Conservation (phyloP, 2,797 vertebrate genomes). For the Uromys caudimaculatus region DNA sequence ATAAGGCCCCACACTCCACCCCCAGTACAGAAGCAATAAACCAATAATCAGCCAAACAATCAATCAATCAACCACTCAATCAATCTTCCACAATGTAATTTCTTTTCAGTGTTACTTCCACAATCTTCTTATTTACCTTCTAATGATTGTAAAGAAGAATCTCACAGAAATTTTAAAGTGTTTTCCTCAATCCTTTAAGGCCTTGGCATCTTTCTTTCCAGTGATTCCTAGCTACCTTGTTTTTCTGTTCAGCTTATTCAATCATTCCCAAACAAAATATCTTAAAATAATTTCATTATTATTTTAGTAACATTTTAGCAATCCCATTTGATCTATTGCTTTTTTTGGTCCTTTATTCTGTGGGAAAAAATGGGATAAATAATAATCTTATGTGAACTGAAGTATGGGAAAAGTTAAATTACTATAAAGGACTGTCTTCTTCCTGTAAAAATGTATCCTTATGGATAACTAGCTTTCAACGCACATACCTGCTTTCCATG, state of each 20-base stretch:
- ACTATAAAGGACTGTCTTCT: neutral
- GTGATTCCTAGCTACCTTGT: neutral
- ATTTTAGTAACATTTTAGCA: neutral
- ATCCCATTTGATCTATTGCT: neutral
- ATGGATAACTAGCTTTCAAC: neutral
- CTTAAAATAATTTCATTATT: neutral
- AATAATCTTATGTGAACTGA: neutral
- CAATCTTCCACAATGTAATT: neutral
- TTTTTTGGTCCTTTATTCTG: neutral
- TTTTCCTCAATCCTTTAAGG: neutral
- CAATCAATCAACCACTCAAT: neutral
- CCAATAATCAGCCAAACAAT: neutral
- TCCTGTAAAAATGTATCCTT: constrained; percentile 3
- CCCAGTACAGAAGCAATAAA: neutral
- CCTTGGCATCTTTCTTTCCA: neutral
- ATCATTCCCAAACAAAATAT: neutral
- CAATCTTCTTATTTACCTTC: neutral
- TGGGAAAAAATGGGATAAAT: neutral
- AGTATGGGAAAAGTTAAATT: constrained; percentile 9
- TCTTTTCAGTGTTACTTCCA: neutral
- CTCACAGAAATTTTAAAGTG: neutral
- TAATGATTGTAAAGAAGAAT: neutral
- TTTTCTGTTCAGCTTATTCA: neutral
- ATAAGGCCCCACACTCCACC: neutral
- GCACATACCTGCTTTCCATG: neutral